Evolutionary conservation across 2,113 vertebrate species (phyloP).

Genomic region (Nesoenas mayeri): DNA sequence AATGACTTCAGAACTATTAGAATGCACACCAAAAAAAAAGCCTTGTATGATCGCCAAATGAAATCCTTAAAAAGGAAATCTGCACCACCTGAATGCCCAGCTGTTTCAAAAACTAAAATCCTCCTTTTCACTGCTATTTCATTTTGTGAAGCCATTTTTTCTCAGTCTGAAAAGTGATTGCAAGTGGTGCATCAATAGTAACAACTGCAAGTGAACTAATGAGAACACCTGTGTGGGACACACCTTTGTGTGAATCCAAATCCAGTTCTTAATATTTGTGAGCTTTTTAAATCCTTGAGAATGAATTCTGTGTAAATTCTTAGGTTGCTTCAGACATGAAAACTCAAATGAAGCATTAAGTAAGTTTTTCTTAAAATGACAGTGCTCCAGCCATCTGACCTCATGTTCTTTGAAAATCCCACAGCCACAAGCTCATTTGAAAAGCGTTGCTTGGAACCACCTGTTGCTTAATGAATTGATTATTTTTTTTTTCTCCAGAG

Average conservation of each 20-base stretch:
- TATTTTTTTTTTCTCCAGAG: not conserved
- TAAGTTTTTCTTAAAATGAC: not conserved
- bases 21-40: not conserved
- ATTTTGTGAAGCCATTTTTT: not conserved
- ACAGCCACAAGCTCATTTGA: not conserved
- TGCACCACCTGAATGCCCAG: not conserved
- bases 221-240: not conserved
- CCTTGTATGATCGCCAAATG: not conserved
- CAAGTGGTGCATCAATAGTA: not conserved
- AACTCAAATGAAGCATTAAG: not conserved
- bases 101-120: not conserved
- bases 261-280: not conserved
- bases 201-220: not conserved
- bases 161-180: not conserved
- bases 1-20: not conserved
- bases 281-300: not conserved
- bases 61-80: not conserved
- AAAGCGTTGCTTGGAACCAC: not conserved
- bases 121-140: not conserved
- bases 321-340: not conserved
- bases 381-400: not conserved
- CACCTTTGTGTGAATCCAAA: not conserved
- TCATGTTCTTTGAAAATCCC: not conserved
- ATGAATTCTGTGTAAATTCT: not conserved
- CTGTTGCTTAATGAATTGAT: not conserved